Base-by-base conservation (phyloP, 2,113 vertebrate genomes). In the Prionailurus bengalensis region DNA sequence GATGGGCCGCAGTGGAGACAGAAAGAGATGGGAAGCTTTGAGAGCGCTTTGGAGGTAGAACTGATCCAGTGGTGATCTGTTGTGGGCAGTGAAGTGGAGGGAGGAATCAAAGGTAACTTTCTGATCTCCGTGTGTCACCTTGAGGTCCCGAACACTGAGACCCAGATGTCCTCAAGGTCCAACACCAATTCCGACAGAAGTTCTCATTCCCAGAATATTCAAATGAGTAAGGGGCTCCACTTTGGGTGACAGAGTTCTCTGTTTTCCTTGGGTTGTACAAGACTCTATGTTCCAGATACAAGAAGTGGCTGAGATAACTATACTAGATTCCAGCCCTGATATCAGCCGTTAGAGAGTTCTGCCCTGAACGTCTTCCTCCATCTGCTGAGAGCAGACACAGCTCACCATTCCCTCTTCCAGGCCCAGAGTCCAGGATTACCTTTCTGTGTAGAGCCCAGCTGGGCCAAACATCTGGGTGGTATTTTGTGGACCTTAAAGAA, bases 21-120 rank as follows among this genome's bases (percentile, higher is more conserved):
- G 25, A 82, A 0, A 10, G 7, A 42, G 4, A 53, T 15, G 6
- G 25, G 73, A 0, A 10, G 7, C 12, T n/a, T 15, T 58, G 45
- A 80, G 33, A 31, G 48, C 0, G 10, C 33, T 39, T 58, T 21
- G 39, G 92, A 84, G 70, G 23, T 5, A 48, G 36, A 91, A 13
- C 2, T 3, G 48, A 29, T 19, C 58, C 3, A 25, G 42, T 9
- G 15, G 51, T 12, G 29, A 17, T 27, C 33, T 7, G 0, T 13
- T 17, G 3, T 29, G 19, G 53, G 27, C 12, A 53, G 10, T 42
- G 55, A 84, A 51, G 12, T 2, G 16, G 39, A 82, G 23, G 33
- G 42, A 61, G 65, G 17, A 0, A 7, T 63, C n/a, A 51, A 51
- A 61, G 71, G 45, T 23, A 27, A 10, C 65, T n/a, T 61, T 58